These are phyloP conservation scores for Neotoma lepida DNA, from an alignment of 2,113 vertebrate species.

Conservation along the genomic window DNA sequence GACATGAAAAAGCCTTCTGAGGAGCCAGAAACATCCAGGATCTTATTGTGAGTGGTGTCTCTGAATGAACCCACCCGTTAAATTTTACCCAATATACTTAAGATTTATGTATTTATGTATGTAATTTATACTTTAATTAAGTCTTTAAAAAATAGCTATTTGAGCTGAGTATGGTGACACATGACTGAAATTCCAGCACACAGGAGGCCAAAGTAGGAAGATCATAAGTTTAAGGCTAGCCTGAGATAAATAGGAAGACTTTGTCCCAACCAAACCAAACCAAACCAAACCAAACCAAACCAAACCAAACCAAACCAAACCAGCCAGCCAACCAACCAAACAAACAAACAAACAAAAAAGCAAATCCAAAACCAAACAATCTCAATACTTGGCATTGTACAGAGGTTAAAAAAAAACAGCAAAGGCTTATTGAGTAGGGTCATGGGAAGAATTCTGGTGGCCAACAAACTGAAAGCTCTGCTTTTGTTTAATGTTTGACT, in stretches of 20 bases:
- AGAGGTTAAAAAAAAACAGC: neutral
- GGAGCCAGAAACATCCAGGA: neutral
- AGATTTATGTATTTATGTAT: neutral
- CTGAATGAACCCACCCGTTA: neutral
- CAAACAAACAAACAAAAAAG: neutral
- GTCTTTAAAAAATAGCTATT: slow-evolving; percentile 31
- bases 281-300: neutral
- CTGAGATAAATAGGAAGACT: neutral
- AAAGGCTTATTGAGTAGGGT: neutral
- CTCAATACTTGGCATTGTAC: neutral
- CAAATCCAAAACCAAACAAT: neutral
- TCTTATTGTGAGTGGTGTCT: neutral
- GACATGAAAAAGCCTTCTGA: slow-evolving; percentile 10
- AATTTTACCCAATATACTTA: slow-evolving; percentile 8
- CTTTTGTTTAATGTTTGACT: slow-evolving; percentile 18
- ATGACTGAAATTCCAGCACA: neutral
- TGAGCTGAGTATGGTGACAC: neutral
- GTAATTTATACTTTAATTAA: slow-evolving; percentile 34
- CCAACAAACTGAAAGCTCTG: neutral
- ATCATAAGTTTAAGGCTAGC: neutral
- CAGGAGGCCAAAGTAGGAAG: neutral
- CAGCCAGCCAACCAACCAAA: neutral
- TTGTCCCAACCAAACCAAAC: neutral
- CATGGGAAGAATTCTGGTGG: slow-evolving; percentile 35
- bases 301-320: neutral